A percentile compares a stretch with the other conserved stretches of the same genome.
Evolutionary conservation across 2,113 vertebrate species (phyloP).

Genomic region (Chelonoidis abingdonii): DNA sequence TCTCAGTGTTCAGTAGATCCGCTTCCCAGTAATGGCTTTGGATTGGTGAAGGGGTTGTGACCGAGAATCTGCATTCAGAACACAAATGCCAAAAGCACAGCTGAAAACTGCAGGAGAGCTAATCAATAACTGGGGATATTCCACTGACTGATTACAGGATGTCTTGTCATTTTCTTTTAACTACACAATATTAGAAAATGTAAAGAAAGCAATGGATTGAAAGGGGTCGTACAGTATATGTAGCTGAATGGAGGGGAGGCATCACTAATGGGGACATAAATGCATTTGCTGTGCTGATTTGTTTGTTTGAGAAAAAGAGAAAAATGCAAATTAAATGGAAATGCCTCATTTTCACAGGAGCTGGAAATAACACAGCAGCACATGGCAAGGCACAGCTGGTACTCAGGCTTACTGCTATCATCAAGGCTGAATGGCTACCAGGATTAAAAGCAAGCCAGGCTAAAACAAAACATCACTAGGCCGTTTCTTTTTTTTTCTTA

Average conservation of each 20-base stretch:
- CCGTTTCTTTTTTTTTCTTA: background rate
- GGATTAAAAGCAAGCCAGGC: slow-evolving; percentile 37
- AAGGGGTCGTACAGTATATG: background rate
- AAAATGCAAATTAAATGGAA: slow-evolving; percentile 62
- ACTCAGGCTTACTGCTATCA: slow-evolving; percentile 43
- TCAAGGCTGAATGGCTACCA: slow-evolving; percentile 45
- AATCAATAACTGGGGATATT: background rate
- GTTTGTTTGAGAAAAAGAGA: slow-evolving; percentile 30
- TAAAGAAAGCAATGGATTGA: slow-evolving; percentile 30
- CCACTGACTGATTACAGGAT: background rate
- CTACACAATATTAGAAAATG: background rate
- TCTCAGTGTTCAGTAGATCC: background rate
- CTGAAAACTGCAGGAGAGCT: slow-evolving; percentile 18
- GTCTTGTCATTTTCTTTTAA: background rate
- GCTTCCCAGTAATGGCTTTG: background rate
- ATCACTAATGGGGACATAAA: slow-evolving; percentile 18
- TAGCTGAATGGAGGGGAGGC: slow-evolving; percentile 18
- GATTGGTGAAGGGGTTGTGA: background rate
- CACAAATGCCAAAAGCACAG: background rate
- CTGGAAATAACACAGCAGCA: slow-evolving; percentile 36
- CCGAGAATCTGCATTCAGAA: background rate
- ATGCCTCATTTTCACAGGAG: slow-evolving; percentile 55
- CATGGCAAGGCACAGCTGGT: slow-evolving; percentile 49
- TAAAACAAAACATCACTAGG: slow-evolving; percentile 43
- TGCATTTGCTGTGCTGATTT: slow-evolving; percentile 44